Evolutionary conservation across 2,797 vertebrate genomes (phyloP).

Genomic region (Rachycentron canadum): DNA sequence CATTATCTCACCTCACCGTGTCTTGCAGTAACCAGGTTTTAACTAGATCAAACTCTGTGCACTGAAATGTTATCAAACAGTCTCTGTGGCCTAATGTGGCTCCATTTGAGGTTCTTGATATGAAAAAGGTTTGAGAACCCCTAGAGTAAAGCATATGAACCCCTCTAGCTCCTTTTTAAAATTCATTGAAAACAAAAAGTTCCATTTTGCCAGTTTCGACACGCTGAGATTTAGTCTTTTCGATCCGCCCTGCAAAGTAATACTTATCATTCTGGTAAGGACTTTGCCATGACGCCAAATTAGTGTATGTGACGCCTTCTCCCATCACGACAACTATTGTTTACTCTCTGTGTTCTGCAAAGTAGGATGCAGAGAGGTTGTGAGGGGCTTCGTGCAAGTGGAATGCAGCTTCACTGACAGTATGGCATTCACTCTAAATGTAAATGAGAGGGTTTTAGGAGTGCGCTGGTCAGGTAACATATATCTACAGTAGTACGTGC

Average conservation of each 20-base stretch:
- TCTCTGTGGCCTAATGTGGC: constrained; percentile 14
- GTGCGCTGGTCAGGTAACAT: constrained; percentile 79
- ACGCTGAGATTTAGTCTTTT: constrained; percentile 54
- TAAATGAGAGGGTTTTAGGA: constrained; percentile 86
- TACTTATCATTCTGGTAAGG: constrained; percentile 64
- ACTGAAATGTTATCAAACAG: constrained; percentile 40
- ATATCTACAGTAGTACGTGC: constrained; percentile 64
- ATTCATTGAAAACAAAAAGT: constrained; percentile 58
- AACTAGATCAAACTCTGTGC: constrained; percentile 30
- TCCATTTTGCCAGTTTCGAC: constrained; percentile 55
- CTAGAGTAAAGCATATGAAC: constrained; percentile 23
- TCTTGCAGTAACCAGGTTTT: constrained; percentile 15
- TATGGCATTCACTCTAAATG: constrained; percentile 89
- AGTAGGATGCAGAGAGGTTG: constrained; percentile 70
- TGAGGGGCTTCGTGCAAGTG: constrained; percentile 76
- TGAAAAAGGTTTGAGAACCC: constrained; percentile 29
- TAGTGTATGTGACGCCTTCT: constrained; percentile 74
- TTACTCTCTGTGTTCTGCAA: constrained; percentile 70
- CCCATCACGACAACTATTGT: constrained; percentile 70
- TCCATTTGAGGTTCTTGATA: constrained; percentile 37
- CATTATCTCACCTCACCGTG: not conserved
- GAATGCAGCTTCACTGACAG: constrained; percentile 73
- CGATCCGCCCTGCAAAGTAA: constrained; percentile 45
- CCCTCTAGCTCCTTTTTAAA: constrained; percentile 53
- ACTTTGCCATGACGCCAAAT: constrained; percentile 70